A percentile compares a stretch with the other conserved stretches of the same genome.
These are phyloP conservation scores for Nasonia longicornis DNA, from an alignment of 1,140 invertebrate genomes.

Conservation along the genomic window DNA sequence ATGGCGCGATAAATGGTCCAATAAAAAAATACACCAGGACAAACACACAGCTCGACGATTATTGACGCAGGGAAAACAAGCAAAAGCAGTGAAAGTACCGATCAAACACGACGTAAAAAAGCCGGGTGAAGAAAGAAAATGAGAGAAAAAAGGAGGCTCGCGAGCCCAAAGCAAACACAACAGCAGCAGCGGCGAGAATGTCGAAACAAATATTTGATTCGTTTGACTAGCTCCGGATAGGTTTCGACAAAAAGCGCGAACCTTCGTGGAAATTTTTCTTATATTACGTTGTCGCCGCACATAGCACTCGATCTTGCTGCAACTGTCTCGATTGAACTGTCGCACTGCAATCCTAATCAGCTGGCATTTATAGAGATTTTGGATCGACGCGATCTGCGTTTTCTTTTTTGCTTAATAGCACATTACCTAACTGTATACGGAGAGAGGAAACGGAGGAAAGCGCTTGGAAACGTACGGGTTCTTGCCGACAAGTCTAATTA, in stretches of 20 bases:
- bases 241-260: conserved; percentile 9
- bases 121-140: conserved; percentile 3
- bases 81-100: conserved; percentile 19
- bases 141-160: conserved; percentile 10
- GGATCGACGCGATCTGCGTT: conserved; percentile 16
- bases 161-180: conserved; percentile 14
- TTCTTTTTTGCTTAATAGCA: background rate
- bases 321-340: conserved; percentile 32
- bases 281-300: background rate
- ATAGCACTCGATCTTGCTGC: conserved; percentile 2
- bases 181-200: background rate
- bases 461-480: too few species aligned
- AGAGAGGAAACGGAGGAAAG: background rate
- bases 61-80: background rate
- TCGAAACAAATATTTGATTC: conserved; percentile 33
- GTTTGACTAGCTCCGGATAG: conserved; percentile 1
- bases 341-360: conserved; percentile 28
- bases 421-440: background rate
- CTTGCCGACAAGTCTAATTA: too few species aligned
- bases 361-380: background rate
- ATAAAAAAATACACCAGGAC: background rate
- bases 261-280: conserved; percentile 28
- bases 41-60: background rate
- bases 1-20: background rate
- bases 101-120: conserved; percentile 14